phyloP scores from a whole-genome alignment of 2,888 invertebrate species.

The Drosophila bunnanda region DNA sequence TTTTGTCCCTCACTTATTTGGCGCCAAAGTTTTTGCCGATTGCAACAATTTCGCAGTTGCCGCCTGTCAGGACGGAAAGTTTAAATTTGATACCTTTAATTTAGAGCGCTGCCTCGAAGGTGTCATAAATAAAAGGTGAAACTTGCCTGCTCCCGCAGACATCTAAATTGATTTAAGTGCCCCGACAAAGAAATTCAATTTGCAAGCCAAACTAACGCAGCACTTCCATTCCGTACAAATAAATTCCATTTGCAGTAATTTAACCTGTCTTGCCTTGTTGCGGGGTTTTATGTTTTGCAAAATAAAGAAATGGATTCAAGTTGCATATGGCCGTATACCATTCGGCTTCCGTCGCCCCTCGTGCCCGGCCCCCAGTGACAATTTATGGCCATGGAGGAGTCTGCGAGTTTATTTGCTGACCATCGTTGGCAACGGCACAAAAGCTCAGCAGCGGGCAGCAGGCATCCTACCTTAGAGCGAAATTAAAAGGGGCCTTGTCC shows the following conservation, averaged over 20 bases:
- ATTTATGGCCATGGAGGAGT: slow-evolving; percentile 57
- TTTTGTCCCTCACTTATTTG: slow-evolving; percentile 65
- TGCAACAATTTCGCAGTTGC: slow-evolving; percentile 48
- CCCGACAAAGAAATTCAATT: slow-evolving; percentile 63
- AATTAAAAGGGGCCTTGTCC: slow-evolving; percentile 23
- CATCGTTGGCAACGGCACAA: slow-evolving; percentile 16
- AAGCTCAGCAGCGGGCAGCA: background rate
- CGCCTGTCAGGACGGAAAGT: slow-evolving; percentile 40
- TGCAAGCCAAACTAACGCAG: slow-evolving; percentile 30
- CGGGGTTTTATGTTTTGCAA: slow-evolving; percentile 62
- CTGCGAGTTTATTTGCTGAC: slow-evolving; percentile 38
- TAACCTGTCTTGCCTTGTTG: slow-evolving; percentile 34
- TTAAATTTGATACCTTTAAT: slow-evolving; percentile 65
- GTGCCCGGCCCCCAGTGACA: slow-evolving; percentile 27
- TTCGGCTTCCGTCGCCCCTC: background rate
- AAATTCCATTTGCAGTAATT: slow-evolving; percentile 66
- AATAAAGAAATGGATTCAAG: slow-evolving; percentile 77
- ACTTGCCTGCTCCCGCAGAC: slow-evolving; percentile 21
- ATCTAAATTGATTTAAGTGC: slow-evolving; percentile 57
- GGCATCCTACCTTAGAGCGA: slow-evolving; percentile 3
- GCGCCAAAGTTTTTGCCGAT: slow-evolving; percentile 69
- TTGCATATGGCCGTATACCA: slow-evolving; percentile 64
- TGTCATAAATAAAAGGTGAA: slow-evolving; percentile 54
- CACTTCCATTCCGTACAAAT: slow-evolving; percentile 44
- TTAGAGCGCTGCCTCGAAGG: slow-evolving; percentile 37